These are phyloP conservation scores for Zaprionus davidi DNA, from an alignment of 1,140 invertebrate genomes.

Conservation along the genomic window DNA sequence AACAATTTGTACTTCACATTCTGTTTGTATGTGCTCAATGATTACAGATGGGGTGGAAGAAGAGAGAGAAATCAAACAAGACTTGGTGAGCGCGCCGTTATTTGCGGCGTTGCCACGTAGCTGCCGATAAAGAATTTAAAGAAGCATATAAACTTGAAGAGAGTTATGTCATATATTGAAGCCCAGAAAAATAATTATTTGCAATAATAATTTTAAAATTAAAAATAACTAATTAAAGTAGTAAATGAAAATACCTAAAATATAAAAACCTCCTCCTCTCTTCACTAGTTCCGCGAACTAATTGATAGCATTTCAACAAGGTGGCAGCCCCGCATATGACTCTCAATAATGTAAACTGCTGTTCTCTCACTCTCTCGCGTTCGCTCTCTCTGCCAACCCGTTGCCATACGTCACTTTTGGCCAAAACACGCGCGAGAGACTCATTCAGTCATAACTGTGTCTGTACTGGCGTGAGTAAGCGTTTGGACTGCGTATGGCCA, in stretches of 20 bases:
- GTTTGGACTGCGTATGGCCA: constrained; percentile 51
- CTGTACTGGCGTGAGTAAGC: constrained; percentile 65
- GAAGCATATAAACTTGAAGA: neutral
- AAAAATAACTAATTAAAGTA: neutral
- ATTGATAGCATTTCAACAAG: neutral
- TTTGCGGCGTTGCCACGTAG: constrained; percentile 27
- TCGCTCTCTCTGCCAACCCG: constrained; percentile 41
- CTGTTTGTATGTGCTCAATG: constrained; percentile 18
- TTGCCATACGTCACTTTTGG: constrained; percentile 68
- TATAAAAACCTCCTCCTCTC: too few relatives aligned
- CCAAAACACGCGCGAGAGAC: constrained; percentile 59
- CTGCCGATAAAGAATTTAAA: neutral
- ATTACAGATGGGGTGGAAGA: constrained; percentile 1
- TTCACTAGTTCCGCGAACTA: neutral
- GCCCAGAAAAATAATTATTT: neutral
- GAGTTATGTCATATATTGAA: too few relatives aligned
- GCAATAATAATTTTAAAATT: neutral
- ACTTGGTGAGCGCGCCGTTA: constrained; percentile 27
- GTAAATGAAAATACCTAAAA: too few relatives aligned
- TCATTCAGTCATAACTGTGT: constrained; percentile 69
- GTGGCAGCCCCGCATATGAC: constrained; percentile 37
- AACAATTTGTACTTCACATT: constrained; percentile 51
- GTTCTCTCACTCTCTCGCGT: constrained; percentile 30
- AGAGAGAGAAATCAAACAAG: constrained; percentile 20
- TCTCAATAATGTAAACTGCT: constrained; percentile 43